Evolutionary conservation across 2,888 invertebrate species (phyloP).

Genomic region (Trichopoda pennipes): DNA sequence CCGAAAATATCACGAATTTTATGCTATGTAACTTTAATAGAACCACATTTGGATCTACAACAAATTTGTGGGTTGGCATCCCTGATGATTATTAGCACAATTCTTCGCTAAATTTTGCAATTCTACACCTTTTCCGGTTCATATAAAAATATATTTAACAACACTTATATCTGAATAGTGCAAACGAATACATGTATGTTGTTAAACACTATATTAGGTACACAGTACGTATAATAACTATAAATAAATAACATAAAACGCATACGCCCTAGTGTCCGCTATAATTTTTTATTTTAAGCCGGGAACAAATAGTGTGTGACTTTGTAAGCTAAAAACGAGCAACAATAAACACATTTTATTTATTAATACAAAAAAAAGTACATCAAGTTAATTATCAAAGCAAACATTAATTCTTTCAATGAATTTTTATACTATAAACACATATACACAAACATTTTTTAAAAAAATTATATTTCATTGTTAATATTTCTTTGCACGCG

Average conservation of each 20-base stretch:
- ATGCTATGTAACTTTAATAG: too few species aligned
- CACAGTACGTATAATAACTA: conserved; percentile 31
- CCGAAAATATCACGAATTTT: too few species aligned
- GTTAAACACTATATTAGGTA: not conserved
- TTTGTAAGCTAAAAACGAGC: conserved; percentile 13
- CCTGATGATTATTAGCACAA: too few species aligned
- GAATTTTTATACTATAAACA: conserved; percentile 7
- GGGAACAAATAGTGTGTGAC: conserved; percentile 7
- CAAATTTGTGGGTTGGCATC: too few species aligned
- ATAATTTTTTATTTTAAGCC: conserved; percentile 11
- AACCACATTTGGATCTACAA: too few species aligned
- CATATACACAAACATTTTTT: not conserved
- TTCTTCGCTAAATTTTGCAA: too few species aligned
- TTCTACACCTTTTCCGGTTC: too few species aligned
- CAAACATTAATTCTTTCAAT: conserved; percentile 14
- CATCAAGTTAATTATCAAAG: not conserved
- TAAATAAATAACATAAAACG: conserved; percentile 70
- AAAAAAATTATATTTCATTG: not conserved
- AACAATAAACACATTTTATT: conserved; percentile 33
- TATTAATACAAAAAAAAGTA: not conserved
- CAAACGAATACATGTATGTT: too few species aligned
- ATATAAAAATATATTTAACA: too few species aligned
- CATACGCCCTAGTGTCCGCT: conserved; percentile 68
- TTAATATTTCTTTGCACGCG: conserved; percentile 64
- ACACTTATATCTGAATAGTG: too few species aligned